Percentiles rank a stretch among this genome's conserved stretches.
phyloP scores from a whole-genome alignment of 2,113 vertebrate genomes.

The Chascanopsetta lugubris region DNA sequence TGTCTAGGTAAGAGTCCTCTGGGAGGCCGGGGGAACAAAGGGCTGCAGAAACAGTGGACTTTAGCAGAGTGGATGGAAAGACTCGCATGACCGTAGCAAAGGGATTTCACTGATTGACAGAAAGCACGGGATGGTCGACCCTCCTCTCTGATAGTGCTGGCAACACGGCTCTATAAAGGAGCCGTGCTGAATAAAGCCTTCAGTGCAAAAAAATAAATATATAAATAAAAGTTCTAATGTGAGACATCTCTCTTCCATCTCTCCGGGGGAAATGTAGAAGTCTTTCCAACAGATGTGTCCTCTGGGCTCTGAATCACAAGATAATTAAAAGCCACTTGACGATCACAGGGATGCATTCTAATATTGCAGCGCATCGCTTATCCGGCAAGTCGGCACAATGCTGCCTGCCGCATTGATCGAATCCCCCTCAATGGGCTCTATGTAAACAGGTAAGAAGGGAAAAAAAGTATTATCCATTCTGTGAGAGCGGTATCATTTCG shows the following conservation, averaged over 20 bases:
- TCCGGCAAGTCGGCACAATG: conserved; percentile 45
- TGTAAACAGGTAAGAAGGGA: too few relatives aligned
- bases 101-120: conserved; percentile 71
- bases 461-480: conserved; percentile 15
- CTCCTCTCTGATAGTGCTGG: conserved; percentile 46
- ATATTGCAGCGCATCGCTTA: conserved; percentile 49
- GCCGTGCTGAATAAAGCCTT: conserved; percentile 55
- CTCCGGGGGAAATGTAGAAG: conserved; percentile 61
- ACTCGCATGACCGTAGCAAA: conserved; percentile 46
- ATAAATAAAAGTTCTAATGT: conserved; percentile 63
- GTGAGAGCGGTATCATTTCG: conserved; percentile 10
- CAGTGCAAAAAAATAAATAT: conserved; percentile 38
- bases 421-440: conserved; percentile 39
- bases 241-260: conserved; percentile 53
- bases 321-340: conserved; percentile 76
- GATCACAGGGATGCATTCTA: conserved; percentile 63
- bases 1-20: conserved; percentile 56
- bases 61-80: conserved; percentile 34
- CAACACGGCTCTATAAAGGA: conserved; percentile 35
- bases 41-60: conserved; percentile 44
- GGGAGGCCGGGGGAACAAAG: conserved; percentile 61
- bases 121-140: conserved; percentile 54
- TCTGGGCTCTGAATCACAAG: conserved; percentile 65
- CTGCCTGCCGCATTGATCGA: conserved; percentile 45
- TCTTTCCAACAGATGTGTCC: conserved; percentile 73